Evolutionary conservation across 1,140 invertebrate species (phyloP).

Genomic region (Drosophila micromelanica): DNA sequence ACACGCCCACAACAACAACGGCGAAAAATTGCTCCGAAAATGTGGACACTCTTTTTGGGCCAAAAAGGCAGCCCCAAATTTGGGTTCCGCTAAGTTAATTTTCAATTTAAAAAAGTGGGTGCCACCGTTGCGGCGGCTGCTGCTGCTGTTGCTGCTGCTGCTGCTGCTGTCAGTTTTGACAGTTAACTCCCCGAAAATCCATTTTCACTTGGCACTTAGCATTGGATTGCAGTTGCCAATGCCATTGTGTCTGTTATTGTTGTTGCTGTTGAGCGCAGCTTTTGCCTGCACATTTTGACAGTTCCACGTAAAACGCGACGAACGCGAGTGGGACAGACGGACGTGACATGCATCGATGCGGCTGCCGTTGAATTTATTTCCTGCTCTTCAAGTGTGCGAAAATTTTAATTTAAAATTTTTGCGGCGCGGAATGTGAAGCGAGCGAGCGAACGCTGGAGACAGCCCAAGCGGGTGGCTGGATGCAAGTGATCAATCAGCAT

Average conservation of each 20-base stretch:
- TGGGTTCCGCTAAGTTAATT: conserved; percentile 81
- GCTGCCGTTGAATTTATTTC: conserved; percentile 77
- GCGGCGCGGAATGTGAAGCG: conserved; percentile 27
- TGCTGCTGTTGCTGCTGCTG: conserved; percentile 38
- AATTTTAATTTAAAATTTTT: conserved; percentile 79
- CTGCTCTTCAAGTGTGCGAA: conserved; percentile 77
- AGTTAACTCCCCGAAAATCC: conserved; percentile 76
- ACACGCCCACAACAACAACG: conserved; percentile 62
- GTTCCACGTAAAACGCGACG: conserved; percentile 75
- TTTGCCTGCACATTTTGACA: conserved; percentile 78
- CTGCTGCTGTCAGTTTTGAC: conserved; percentile 76
- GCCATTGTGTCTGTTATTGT: conserved; percentile 51
- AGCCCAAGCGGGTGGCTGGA: conserved; percentile 40
- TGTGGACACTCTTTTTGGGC: conserved; percentile 31
- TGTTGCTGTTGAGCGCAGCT: conserved; percentile 46
- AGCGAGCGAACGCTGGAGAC: neutral
- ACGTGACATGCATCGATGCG: conserved; percentile 82
- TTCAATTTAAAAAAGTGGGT: conserved; percentile 76
- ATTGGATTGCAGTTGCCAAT: conserved; percentile 43
- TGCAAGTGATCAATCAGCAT: conserved; percentile 79
- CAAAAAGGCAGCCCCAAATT: conserved; percentile 46
- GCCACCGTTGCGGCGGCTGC: conserved; percentile 50
- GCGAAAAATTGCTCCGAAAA: conserved; percentile 40
- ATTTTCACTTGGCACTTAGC: conserved; percentile 81
- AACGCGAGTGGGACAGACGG: conserved; percentile 2